Evolutionary conservation across 2,113 vertebrate genomes (phyloP).

Genomic region (Menidia beryllina): DNA sequence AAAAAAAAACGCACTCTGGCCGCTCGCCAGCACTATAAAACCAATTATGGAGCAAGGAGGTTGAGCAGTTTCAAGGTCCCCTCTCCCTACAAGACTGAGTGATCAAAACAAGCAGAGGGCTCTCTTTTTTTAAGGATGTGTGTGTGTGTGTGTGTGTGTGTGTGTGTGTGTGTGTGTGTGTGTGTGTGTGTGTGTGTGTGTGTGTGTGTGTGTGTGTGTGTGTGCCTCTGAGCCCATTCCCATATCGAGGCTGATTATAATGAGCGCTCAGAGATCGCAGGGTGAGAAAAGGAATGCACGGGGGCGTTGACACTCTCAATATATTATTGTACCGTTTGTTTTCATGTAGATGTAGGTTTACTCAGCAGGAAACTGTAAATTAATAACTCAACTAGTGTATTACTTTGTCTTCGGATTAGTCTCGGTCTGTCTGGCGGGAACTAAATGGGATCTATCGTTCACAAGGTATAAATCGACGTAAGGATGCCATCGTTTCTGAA

Average conservation of each 20-base stretch:
- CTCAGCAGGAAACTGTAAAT: slow-evolving; percentile 2
- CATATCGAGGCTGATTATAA: slow-evolving; percentile 73
- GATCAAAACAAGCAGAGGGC: slow-evolving; percentile 82
- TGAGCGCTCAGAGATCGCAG: slow-evolving; percentile 57
- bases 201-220: slow-evolving; percentile 66
- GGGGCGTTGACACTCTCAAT: slow-evolving; percentile 17
- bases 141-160: slow-evolving; percentile 43
- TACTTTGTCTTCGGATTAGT: background rate
- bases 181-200: slow-evolving; percentile 52
- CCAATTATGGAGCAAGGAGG: slow-evolving; percentile 89
- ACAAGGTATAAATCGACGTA: background rate
- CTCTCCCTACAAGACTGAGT: slow-evolving; percentile 81
- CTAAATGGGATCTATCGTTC: background rate
- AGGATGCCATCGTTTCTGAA: background rate
- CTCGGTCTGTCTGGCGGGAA: background rate
- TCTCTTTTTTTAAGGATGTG: slow-evolving; percentile 71
- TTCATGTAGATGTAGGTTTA: background rate
- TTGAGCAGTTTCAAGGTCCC: slow-evolving; percentile 89
- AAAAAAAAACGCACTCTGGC: slow-evolving; percentile 80
- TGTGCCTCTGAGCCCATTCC: slow-evolving; percentile 1
- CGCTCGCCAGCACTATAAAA: slow-evolving; percentile 89
- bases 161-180: slow-evolving; percentile 44
- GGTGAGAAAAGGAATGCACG: background rate
- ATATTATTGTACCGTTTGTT: slow-evolving; percentile 6
- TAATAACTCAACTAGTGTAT: slow-evolving; percentile 8